These are phyloP conservation scores for Tigriopus californicus DNA, from an alignment of 2,888 invertebrate genomes.

Conservation along the genomic window DNA sequence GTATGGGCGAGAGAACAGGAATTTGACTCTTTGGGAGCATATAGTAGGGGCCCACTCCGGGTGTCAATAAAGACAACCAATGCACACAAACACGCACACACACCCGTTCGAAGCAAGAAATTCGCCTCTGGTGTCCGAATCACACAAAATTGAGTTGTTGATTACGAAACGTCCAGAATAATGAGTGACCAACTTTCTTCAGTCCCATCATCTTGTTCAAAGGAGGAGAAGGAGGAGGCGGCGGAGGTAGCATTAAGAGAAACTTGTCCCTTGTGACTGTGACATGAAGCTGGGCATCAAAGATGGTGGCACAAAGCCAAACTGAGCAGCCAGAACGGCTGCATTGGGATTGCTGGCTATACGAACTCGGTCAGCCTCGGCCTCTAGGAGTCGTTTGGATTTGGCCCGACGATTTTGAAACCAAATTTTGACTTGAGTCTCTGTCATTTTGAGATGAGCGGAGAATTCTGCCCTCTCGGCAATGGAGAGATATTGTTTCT, in stretches of 20 bases:
- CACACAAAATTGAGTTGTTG: too few species aligned
- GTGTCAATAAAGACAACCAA: too few species aligned
- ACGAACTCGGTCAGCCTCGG: constrained; percentile 6
- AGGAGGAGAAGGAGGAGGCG: neutral
- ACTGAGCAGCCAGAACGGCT: constrained; percentile 6
- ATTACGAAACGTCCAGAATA: too few species aligned
- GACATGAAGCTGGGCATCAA: constrained; percentile 5
- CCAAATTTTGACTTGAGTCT: constrained; percentile 35
- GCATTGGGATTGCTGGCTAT: constrained; percentile 6
- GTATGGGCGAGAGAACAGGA: too few species aligned
- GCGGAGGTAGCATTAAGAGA: neutral
- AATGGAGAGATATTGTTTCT: constrained; percentile 82
- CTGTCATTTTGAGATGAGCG: constrained; percentile 65
- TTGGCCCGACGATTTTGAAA: constrained; percentile 14
- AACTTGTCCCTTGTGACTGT: neutral
- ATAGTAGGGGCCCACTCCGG: too few species aligned
- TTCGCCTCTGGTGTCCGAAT: too few species aligned
- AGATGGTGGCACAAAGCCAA: constrained; percentile 10
- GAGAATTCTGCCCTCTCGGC: constrained; percentile 87
- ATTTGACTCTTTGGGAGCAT: too few species aligned
- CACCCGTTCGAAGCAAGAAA: too few species aligned
- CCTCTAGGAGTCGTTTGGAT: constrained; percentile 12
- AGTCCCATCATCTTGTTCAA: too few species aligned
- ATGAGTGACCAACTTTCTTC: too few species aligned
- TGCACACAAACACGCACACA: too few species aligned